Base-by-base conservation (phyloP, 2,113 vertebrate genomes). In the Leucoraja erinaceus region DNA sequence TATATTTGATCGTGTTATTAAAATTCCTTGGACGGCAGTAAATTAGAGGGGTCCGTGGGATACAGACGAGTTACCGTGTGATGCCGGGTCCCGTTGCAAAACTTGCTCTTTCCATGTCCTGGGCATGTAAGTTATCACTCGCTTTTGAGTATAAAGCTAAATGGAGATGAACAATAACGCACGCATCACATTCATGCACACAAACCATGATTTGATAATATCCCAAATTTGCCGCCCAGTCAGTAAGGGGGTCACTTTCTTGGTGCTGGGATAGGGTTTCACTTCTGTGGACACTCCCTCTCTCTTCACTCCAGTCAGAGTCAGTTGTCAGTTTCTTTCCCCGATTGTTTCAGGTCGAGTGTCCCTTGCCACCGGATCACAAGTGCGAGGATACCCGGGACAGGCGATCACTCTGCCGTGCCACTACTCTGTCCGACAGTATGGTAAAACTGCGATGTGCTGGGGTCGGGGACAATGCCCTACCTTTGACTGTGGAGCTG, bases 361-460 rank as follows among this genome's bases (percentile, higher is more conserved):
- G 14, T 16, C 93, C 3, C 54, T 12, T 0, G 12, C n/a, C 2
- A 79, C 94, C 3, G 38, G 38, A 47, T 47, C 38, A 47, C 38
- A 47, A 0, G 94, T 98, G 93, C 93, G 0, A 11, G 97, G 96
- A 68, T 7, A 83, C 0, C 93, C 93, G 16, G 97, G 97, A 16
- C 94, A 95, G 74, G 9, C 95, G 0, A 9, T 97, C 93, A 97
- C 94, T 0, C 93, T 98, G 63, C 96, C 97, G 66, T 98, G 98
- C 76, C 22, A 0, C 8, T 97, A 98, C 94, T 93, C 8, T 0
- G 93, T 79, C n/a, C 0, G 22, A 22, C 10, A 54, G 0, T 0
- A 0, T 0, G 81, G 92, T 0, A 0, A 93, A 93, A 94, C 93
- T 0, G 68, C 93, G 10, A 94, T 95, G 95, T 98, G 97, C 92